Base-by-base conservation (phyloP, 1,140 invertebrate genomes). In the Drosophila persimilis region DNA sequence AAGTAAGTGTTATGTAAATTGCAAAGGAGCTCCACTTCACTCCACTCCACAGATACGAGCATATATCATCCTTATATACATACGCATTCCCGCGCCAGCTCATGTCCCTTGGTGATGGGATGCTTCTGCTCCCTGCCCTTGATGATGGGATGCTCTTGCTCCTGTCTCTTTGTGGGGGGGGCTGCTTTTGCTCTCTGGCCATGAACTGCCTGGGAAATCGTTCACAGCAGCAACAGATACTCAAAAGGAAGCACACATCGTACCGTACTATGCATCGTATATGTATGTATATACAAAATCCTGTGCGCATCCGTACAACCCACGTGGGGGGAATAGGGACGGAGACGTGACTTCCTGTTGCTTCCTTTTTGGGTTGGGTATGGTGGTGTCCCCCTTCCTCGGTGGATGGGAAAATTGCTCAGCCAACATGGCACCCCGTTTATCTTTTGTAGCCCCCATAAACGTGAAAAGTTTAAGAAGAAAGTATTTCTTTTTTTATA, bases 1-100 rank as follows among this genome's bases (percentile, higher is more conserved):
- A 77, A 58, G 61, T 60, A 63, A 77, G 63, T 74, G 74, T 77
- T 77, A 74, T 77, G 74, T 64, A 77, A 77, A 77, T 77, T 73
- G 58, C 54, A 26, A 52, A 26, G 61, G 57, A 24, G 31, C 31
- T 31, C 31, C 31, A 31, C 31, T 31, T 8, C 31, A 31, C 31
- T 3, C 31, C 31, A 31, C 31, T 9, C 29, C 7, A 29, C 29
- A 11, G 26, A n/a, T 20, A 41, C 22, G 46, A 24, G 24, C 17
- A 48, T 22, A 22, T 17, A 17, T 48, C 20, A 13, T 22, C 22
- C 46, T 48, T 22, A 15, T 53, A 20, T 7, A 53, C 11, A 20
- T 52, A 52, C 50, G 31, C 31, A 35, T 51, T 9, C 6, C 31
- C 4, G 35, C 35, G 9, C 9, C 15, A 20, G 11, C 17, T 17